phyloP scores from a whole-genome alignment of 2,113 vertebrate genomes.

The Illadopsis cleaveri region DNA sequence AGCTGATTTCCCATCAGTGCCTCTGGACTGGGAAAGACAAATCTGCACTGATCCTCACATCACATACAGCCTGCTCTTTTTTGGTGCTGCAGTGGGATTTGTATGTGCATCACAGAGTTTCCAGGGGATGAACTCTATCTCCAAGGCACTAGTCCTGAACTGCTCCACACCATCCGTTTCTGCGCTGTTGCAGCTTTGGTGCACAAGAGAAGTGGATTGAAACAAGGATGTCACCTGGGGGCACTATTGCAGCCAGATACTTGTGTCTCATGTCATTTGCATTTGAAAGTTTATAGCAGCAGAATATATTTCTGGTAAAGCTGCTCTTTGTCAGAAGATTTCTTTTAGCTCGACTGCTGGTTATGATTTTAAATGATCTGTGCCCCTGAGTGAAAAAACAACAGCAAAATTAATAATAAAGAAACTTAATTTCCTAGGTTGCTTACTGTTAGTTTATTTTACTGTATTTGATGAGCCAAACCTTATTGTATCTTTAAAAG shows the following conservation, averaged over 20 bases:
- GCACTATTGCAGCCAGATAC: not conserved
- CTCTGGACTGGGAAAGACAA: not conserved
- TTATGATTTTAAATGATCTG: slow-evolving; percentile 41
- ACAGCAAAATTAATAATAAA: not conserved
- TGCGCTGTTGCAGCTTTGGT: not conserved
- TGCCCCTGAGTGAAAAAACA: not conserved
- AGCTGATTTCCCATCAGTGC: not conserved
- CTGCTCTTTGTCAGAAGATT: slow-evolving; percentile 6
- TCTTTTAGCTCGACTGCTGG: not conserved
- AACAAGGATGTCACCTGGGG: not conserved
- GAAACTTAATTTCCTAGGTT: slow-evolving; percentile 10
- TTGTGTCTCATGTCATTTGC: not conserved
- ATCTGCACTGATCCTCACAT: not conserved
- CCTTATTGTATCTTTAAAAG: not conserved
- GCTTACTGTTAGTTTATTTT: slow-evolving; percentile 2
- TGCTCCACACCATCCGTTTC: not conserved
- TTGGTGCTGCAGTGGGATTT: not conserved
- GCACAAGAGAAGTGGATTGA: not conserved
- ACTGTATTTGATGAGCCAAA: slow-evolving; percentile 14
- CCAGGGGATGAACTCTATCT: not conserved
- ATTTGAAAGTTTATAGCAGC: not conserved
- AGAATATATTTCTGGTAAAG: not conserved
- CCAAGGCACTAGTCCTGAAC: not conserved
- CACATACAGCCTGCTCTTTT: not conserved
- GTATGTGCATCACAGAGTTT: not conserved